These are phyloP conservation scores for Chrysaora quinquecirrha DNA, from an alignment of 30 jellyfish, hydroid and myxozoan species.

Conservation along the genomic window DNA sequence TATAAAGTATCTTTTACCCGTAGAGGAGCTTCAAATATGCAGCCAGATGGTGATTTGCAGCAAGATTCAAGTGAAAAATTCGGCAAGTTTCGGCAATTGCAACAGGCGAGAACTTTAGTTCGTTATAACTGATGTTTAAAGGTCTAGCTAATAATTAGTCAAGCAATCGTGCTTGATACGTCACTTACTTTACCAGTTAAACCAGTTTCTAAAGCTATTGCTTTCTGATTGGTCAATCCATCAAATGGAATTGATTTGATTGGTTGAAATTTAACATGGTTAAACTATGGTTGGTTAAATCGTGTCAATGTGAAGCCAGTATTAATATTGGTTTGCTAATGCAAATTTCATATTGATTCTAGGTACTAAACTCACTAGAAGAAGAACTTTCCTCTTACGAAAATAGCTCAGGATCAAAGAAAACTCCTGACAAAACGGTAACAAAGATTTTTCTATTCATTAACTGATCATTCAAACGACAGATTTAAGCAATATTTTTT, in stretches of 20 bases:
- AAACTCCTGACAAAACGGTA: no score
- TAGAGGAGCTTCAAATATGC: background rate
- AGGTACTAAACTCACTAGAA: slow-evolving; percentile 59
- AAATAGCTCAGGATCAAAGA: no score
- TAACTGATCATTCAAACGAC: no score
- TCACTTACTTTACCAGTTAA: background rate
- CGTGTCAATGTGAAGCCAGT: no score
- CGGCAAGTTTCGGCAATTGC: background rate
- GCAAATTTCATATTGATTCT: no score
- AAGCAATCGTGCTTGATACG: background rate
- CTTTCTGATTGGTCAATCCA: background rate
- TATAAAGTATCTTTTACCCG: background rate
- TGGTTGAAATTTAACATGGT: no score
- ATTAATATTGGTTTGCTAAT: no score
- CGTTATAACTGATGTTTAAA: background rate
- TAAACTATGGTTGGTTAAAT: background rate
- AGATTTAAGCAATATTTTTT: no score
- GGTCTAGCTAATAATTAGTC: background rate
- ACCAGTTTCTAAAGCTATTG: background rate
- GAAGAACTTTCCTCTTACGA: slow-evolving; percentile 33
- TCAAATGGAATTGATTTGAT: no score
- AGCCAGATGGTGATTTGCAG: background rate
- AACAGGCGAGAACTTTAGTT: background rate
- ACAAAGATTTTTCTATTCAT: no score
- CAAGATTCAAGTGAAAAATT: background rate